phyloP scores from a whole-genome alignment of 2,797 vertebrate genomes.

The Ibycter americanus region DNA sequence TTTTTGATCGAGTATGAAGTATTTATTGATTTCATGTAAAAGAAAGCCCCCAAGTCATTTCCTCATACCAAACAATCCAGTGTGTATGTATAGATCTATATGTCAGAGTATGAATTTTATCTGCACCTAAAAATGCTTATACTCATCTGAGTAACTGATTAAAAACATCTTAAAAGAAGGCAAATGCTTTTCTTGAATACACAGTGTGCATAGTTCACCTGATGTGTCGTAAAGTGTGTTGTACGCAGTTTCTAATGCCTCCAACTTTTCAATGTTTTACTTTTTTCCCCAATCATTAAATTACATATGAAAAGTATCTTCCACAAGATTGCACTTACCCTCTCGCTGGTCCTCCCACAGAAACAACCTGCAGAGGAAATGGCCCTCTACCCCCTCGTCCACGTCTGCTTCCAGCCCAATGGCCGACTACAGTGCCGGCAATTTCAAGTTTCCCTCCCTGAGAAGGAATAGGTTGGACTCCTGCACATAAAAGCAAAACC shows the following conservation, averaged over 20 bases:
- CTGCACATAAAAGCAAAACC: constrained; percentile 73
- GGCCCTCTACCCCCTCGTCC: constrained; percentile 86
- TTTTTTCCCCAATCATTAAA: not conserved
- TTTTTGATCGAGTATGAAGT: not conserved
- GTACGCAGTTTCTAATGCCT: not conserved
- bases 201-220: not conserved
- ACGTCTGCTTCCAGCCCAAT: constrained; percentile 91
- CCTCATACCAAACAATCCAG: not conserved
- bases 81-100: rapidly evolving
- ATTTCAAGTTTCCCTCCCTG: constrained; percentile 97
- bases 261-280: not conserved
- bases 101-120: not conserved
- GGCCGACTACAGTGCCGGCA: constrained; percentile 94
- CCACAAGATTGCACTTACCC: constrained; percentile 78
- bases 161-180: not conserved
- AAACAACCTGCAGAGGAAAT: constrained; percentile 91
- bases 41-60: not conserved
- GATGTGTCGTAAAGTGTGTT: rapidly evolving
- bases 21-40: not conserved
- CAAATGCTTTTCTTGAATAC: not conserved
- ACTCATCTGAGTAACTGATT: not conserved
- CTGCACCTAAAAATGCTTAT: not conserved
- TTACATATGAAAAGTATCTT: not conserved
- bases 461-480: constrained; percentile 87
- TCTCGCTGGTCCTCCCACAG: constrained; percentile 89